Conservation (phyloP, 1,140 invertebrate species). For the Drosophila bocki region DNA sequence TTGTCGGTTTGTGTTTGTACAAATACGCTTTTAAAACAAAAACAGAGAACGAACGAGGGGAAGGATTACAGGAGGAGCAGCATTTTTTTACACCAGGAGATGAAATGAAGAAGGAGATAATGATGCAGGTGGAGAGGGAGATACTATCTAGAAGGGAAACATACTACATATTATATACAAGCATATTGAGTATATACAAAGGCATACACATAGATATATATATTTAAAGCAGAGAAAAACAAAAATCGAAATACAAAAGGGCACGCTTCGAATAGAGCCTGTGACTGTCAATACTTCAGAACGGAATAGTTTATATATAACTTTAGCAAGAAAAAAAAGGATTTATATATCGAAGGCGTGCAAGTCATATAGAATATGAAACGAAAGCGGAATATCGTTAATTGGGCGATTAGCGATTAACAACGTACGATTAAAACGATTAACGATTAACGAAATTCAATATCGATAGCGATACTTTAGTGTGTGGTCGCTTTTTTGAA, state of each 20-base stretch:
- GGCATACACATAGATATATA: constrained; percentile 53
- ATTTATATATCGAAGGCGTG: constrained; percentile 56
- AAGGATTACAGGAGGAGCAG: constrained; percentile 24
- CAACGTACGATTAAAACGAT: constrained; percentile 29
- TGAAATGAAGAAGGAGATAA: constrained; percentile 3
- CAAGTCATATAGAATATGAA: constrained; percentile 54
- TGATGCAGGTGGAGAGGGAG: not conserved
- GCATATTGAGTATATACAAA: constrained; percentile 75
- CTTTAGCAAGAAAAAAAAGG: constrained; percentile 61
- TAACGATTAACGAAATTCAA: constrained; percentile 22
- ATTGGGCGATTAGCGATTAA: constrained; percentile 32
- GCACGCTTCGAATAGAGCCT: constrained; percentile 81
- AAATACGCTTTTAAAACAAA: constrained; percentile 74
- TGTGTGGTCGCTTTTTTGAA: constrained; percentile 73
- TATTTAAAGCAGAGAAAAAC: constrained; percentile 45
- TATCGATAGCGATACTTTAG: constrained; percentile 45
- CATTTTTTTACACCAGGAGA: constrained; percentile 74
- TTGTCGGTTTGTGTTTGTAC: constrained; percentile 73
- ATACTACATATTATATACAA: constrained; percentile 72
- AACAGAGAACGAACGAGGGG: constrained; percentile 3
- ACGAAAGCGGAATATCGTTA: constrained; percentile 35
- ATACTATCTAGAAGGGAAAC: constrained; percentile 63
- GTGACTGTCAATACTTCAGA: constrained; percentile 85
- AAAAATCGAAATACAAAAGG: constrained; percentile 37
- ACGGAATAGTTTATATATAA: constrained; percentile 81